Conservation (phyloP, 2,797 vertebrate species). For the Epinephelus coioides region DNA sequence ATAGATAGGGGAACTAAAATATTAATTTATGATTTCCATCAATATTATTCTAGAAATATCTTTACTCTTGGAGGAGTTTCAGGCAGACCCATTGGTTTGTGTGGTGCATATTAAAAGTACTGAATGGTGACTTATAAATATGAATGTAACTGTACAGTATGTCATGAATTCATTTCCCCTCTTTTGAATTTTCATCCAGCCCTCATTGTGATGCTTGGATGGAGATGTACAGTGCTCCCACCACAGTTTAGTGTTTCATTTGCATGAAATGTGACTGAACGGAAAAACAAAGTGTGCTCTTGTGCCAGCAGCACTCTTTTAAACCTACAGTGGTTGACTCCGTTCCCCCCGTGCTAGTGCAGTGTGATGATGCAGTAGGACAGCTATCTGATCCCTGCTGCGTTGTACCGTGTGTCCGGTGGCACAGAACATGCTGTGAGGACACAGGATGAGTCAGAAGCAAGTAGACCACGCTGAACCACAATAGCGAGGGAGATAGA, state of each 20-base stretch:
- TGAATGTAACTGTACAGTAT: slow-evolving; percentile 28
- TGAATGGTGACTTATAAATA: slow-evolving; percentile 31
- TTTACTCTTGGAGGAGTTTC: slow-evolving; percentile 4
- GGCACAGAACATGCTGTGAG: slow-evolving; percentile 77
- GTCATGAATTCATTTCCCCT: background rate
- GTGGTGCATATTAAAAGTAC: background rate
- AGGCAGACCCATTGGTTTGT: background rate
- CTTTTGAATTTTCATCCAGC: slow-evolving; percentile 22
- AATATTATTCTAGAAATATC: background rate
- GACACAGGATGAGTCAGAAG: slow-evolving; percentile 75
- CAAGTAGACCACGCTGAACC: slow-evolving; percentile 63
- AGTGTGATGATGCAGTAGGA: slow-evolving; percentile 67
- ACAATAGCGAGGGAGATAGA: slow-evolving; percentile 54
- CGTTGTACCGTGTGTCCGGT: slow-evolving; percentile 66
- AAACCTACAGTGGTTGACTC: slow-evolving; percentile 21
- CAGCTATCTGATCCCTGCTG: slow-evolving; percentile 75
- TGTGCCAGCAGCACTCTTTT: background rate
- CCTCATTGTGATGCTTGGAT: slow-evolving; percentile 42
- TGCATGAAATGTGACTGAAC: slow-evolving; percentile 49
- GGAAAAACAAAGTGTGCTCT: slow-evolving; percentile 32
- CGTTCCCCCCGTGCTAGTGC: slow-evolving; percentile 23
- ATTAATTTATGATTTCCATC: background rate
- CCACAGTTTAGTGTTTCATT: slow-evolving; percentile 23
- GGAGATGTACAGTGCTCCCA: slow-evolving; percentile 14
- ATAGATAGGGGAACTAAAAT: background rate